These are phyloP conservation scores for Lycodopsis pacificus DNA, from an alignment of 2,797 vertebrate genomes.

Conservation along the genomic window DNA sequence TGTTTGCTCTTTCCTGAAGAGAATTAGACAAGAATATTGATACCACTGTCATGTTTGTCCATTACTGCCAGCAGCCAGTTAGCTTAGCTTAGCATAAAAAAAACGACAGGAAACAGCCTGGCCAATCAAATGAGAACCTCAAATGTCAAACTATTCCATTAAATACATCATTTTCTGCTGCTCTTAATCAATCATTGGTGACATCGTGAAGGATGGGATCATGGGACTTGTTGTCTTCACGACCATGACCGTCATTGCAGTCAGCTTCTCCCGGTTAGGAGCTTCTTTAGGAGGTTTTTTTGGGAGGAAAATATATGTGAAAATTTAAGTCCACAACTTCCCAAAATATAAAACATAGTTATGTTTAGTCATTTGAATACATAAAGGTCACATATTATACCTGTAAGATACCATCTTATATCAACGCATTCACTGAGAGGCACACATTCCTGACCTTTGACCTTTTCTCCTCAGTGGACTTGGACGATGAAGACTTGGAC, in stretches of 20 bases:
- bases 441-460: conserved; percentile 8
- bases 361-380: not conserved
- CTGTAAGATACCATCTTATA: not conserved
- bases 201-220: not conserved
- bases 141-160: not conserved
- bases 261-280: not conserved
- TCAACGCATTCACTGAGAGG: not conserved
- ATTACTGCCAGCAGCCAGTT: not conserved
- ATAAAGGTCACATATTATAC: not conserved
- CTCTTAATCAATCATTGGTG: not conserved
- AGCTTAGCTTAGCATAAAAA: not conserved
- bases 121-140: not conserved
- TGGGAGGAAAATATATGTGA: not conserved
- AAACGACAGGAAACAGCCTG: not conserved
- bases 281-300: not conserved
- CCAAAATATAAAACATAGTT: not conserved
- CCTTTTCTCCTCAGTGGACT: conserved; percentile 76
- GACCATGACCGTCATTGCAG: rapidly evolving
- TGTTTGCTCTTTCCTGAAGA: not conserved
- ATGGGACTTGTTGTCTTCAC: not conserved
- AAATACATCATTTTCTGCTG: not conserved
- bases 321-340: too few species aligned
- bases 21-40: not conserved
- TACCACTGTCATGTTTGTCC: not conserved
- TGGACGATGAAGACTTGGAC: conserved; percentile 86